A percentile compares a stretch with the other conserved stretches of the same genome.
phyloP scores from a whole-genome alignment of 2,888 invertebrate species.

The Tetropium fuscum region DNA sequence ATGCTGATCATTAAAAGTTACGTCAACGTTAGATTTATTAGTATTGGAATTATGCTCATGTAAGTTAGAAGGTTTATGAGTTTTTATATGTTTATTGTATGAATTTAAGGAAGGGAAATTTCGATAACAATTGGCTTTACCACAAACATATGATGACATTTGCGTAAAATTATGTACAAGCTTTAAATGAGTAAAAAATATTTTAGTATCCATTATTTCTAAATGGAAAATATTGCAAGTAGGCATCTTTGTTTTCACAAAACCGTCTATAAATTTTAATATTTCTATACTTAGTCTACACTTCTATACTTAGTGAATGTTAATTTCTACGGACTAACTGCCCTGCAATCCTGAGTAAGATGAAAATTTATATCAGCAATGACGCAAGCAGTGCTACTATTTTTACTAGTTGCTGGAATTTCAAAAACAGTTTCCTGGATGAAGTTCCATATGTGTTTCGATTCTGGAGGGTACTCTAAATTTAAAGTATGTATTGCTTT shows the following conservation, averaged over 20 bases:
- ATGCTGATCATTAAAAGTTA: neutral
- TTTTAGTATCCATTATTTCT: neutral
- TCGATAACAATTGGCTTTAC: neutral
- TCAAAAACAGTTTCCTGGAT: slow-evolving; percentile 1
- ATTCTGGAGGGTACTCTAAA: slow-evolving; percentile 6
- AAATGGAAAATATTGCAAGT: neutral
- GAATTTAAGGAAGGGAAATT: slow-evolving; percentile 4
- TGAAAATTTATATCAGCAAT: neutral
- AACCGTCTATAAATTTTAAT: too few relatives aligned
- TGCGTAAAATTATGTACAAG: neutral
- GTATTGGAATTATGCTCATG: neutral
- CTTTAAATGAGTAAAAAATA: neutral
- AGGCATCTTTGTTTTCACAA: too few relatives aligned
- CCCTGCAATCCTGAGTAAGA: too few relatives aligned
- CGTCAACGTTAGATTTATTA: neutral
- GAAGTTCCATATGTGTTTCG: slow-evolving; percentile 1
- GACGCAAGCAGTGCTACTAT: neutral
- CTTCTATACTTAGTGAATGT: too few relatives aligned
- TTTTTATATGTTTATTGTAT: slow-evolving; percentile 4
- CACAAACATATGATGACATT: neutral
- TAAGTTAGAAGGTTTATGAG: neutral
- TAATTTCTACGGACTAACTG: too few relatives aligned
- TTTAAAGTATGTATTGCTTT: slow-evolving; percentile 9
- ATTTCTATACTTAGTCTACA: too few relatives aligned
- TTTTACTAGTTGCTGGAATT: neutral